Percentiles rank a stretch among this genome's conserved stretches.
phyloP scores from a whole-genome alignment of 1,140 invertebrate genomes.

The Harlomillsia oculata region DNA sequence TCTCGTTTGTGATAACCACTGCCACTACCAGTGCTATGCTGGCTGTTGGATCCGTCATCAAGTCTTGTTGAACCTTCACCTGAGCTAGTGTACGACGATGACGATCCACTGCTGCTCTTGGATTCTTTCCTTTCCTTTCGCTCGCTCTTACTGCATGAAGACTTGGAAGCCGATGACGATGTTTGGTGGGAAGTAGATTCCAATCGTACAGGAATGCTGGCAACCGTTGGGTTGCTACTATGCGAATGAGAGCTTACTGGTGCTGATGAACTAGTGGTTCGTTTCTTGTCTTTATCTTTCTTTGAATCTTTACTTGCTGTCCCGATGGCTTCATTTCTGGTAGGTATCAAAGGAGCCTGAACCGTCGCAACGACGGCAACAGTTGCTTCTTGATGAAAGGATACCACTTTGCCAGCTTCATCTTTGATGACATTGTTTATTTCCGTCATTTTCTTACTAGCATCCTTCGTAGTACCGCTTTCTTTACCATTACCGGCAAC shows the following conservation, averaged over 20 bases:
- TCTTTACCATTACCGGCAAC: neutral
- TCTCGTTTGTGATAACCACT: slow-evolving; percentile 29
- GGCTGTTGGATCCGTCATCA: slow-evolving; percentile 8
- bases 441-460: no score
- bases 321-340: slow-evolving; percentile 16
- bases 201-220: neutral
- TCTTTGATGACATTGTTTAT: slow-evolving; percentile 18
- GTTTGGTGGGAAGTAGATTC: slow-evolving; percentile 1
- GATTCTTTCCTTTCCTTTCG: slow-evolving; percentile 13
- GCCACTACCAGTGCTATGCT: slow-evolving; percentile 21
- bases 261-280: slow-evolving; percentile 19
- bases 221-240: neutral
- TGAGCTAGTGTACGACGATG: neutral
- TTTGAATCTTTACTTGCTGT: slow-evolving; percentile 8
- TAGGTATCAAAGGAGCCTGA: slow-evolving; percentile 16
- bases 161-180: slow-evolving; percentile 8
- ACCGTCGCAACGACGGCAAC: slow-evolving; percentile 27
- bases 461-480: neutral
- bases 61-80: slow-evolving; percentile 16
- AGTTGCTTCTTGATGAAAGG: slow-evolving; percentile 28
- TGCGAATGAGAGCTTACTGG: slow-evolving; percentile 13
- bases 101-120: slow-evolving; percentile 1
- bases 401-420: slow-evolving; percentile 16
- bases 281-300: slow-evolving; percentile 25
- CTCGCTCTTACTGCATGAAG: slow-evolving; percentile 5